Evolutionary conservation across 2,888 invertebrate genomes (phyloP).

Genomic region (Philopedon plagiatum): DNA sequence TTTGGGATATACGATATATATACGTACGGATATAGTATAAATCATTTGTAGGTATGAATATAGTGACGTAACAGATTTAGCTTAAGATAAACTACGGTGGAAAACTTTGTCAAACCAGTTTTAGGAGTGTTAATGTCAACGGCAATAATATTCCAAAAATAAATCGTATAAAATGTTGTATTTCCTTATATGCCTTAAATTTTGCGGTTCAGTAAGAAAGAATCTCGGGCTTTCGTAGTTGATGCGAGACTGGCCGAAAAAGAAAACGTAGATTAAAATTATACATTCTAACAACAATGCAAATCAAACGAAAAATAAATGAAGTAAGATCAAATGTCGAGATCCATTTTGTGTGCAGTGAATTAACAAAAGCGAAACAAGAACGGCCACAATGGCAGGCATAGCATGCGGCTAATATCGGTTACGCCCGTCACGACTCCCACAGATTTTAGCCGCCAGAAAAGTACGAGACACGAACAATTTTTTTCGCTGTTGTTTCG

Average conservation of each 20-base stretch:
- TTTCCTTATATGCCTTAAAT: too few relatives aligned
- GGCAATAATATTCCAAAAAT: too few relatives aligned
- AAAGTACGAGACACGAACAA: constrained; percentile 44
- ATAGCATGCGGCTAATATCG: constrained; percentile 35
- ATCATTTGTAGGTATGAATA: too few relatives aligned
- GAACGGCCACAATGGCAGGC: constrained; percentile 39
- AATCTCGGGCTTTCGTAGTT: too few relatives aligned
- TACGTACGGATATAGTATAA: too few relatives aligned
- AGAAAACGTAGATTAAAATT: not conserved
- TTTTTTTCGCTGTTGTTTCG: constrained; percentile 35
- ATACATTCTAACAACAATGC: constrained; percentile 12
- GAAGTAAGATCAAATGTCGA: constrained; percentile 40
- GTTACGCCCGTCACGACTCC: constrained; percentile 49
- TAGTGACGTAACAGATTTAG: too few relatives aligned
- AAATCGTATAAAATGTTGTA: too few relatives aligned
- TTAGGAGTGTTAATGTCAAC: too few relatives aligned
- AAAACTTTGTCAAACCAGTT: too few relatives aligned
- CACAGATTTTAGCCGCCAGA: constrained; percentile 36
- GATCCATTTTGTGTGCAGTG: constrained; percentile 31
- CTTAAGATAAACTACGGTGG: too few relatives aligned
- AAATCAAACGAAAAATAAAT: constrained; percentile 25
- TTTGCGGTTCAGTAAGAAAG: too few relatives aligned
- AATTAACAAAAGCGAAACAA: constrained; percentile 40
- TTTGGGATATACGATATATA: too few relatives aligned
- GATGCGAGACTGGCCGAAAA: not conserved